Evolutionary conservation across 2,888 invertebrate genomes (phyloP), one percentile per base, ranked within the genome.

Genomic region (Erebia epiphron): DNA sequence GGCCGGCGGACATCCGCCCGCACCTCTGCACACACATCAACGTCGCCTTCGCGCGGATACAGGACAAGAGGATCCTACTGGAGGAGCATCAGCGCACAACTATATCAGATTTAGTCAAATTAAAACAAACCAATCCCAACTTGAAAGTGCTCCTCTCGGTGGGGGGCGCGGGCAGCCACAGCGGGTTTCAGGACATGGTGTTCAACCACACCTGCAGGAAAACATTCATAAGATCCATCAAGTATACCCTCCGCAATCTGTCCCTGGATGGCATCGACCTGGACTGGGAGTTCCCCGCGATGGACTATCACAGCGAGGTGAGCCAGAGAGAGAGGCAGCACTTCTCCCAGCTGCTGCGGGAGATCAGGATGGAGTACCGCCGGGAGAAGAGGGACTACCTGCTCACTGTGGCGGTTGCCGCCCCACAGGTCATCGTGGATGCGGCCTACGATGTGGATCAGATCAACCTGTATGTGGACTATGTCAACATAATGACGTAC

Each of bases 401-500:
- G 50, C 85, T 98, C 35, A 96, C 96, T 3, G 94, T 97, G 4
- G 98, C 98, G 1, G 97, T 97, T 0, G 97, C 97, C 0, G 97
- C 98, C 13, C 96, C 96, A 0, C 94, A 95, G 80, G 94, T 95
- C 0, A 96, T 98, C 70, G 95, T 97, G 0, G 95, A 96, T 79
- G 94, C 94, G 69, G 95, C 97, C 0, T 98, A 98, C 85, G 96
- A 98, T 84, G 95, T 98, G 13, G 92, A 94, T 21, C 95, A 96
- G 83, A 93, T 98, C 72, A 96, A 97, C 78, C 90, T 95, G 94
- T 98, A 96, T 83, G 95, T 96, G 0, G 98, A 98, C 86, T 97
- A 95, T 90, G 95, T 98, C 0, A 98, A 97, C 85, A 82, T 98
- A n/a, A 98, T 98, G 98, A 95, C 97, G 0, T 98, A 98, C 83